Evolutionary conservation across 2,888 invertebrate species (phyloP), one percentile per base, ranked within the genome.

Genomic region (Andrena hattorfiana): DNA sequence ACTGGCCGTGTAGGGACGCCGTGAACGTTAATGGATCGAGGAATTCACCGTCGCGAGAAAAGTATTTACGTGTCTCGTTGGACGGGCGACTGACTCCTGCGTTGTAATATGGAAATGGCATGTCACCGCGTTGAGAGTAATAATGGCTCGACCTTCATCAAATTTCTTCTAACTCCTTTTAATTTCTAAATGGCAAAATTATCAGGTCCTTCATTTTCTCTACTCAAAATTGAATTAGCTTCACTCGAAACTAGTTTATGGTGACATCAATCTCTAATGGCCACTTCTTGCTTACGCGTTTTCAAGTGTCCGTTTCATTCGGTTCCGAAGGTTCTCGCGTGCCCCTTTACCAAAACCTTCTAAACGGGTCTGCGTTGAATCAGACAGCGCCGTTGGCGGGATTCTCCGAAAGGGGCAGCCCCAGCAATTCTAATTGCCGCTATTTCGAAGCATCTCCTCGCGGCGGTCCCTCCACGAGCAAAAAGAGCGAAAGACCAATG

Each of bases 401-500:
- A 56, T 84, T 86, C 83, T 62, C 23, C 83, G 85, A 83, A 84
- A 78, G 42, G 63, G 70, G 72, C 42, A 42, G 42, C 48, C 74
- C 69, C 82, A 81, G 83, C 85, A 81, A 87, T 89, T 90, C 88
- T 89, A 90, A 91, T 91, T 89, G 88, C 86, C 69, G 85, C 78
- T 90, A 89, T 90, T 90, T 86, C 82, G 77, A 78, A 64, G 79
- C 49, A 63, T 42, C 59, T 59, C 79, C 82, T 66, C 64, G 64
- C 71, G 84, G 79, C 79, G 63, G 42, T 76, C 51, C 49, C 1
- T 42, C 26, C 16, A 64, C 62, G 73, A 54, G 56, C 68, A 74
- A 84, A 81, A 84, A 85, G 56, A 69, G 51, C 35, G 51, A 64
- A 77, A 48, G 81, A 72, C 80, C 85, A 49, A 79, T 81, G 54